Evolutionary conservation across 2,113 vertebrate genomes (phyloP).

Genomic region (Gopherus flavomarginatus): DNA sequence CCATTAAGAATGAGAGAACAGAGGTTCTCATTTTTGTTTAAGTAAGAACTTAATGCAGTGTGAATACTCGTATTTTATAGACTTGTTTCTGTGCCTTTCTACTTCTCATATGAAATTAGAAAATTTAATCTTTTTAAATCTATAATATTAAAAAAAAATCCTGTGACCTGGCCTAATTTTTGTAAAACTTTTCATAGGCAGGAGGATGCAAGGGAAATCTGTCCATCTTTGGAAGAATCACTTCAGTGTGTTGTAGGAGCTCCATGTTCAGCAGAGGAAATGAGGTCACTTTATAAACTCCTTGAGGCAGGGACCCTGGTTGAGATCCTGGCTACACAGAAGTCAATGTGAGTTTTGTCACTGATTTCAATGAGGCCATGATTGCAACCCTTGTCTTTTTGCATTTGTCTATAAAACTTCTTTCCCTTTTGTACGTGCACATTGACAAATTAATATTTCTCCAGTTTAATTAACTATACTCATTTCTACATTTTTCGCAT

Average conservation of each 20-base stretch:
- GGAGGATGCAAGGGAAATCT: background rate
- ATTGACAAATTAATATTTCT: background rate
- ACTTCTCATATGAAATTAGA: background rate
- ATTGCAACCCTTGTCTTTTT: background rate
- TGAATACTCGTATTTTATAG: background rate
- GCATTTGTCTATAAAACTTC: background rate
- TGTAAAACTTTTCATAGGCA: background rate
- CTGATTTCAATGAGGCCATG: background rate
- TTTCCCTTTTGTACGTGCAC: rapidly evolving
- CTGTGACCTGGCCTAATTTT: background rate
- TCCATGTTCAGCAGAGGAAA: background rate
- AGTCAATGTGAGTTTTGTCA: background rate
- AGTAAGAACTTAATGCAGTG: background rate
- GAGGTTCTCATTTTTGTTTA: background rate
- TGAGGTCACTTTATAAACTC: background rate
- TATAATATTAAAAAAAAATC: background rate
- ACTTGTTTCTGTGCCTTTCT: background rate
- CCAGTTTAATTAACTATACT: background rate
- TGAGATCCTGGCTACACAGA: background rate
- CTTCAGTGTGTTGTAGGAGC: background rate
- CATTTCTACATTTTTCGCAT: background rate
- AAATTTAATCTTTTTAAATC: background rate
- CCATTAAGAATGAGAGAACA: background rate
- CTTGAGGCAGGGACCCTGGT: background rate
- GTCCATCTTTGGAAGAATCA: background rate